A percentile compares a stretch with the other conserved stretches of the same genome.
phyloP scores from a whole-genome alignment of 2,888 invertebrate genomes.

The Lycocerus yunnanus region DNA sequence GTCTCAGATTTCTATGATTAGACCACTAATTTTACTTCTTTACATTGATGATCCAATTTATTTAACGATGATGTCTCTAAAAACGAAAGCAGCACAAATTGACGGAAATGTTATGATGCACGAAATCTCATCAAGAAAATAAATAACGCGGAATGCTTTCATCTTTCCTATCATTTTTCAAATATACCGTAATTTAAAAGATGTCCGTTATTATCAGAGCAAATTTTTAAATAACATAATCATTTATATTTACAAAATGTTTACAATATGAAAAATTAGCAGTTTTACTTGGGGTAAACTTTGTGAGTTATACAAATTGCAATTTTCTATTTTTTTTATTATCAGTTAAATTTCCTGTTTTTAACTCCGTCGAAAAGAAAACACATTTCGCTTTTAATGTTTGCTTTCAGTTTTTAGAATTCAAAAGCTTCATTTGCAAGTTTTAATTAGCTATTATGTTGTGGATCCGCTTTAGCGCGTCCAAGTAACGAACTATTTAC shows the following conservation, averaged over 20 bases:
- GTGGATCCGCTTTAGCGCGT: background rate
- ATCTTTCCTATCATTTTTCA: constrained; percentile 1
- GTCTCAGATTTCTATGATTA: constrained; percentile 35
- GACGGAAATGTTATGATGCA: constrained; percentile 2
- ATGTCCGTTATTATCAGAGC: background rate
- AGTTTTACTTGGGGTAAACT: background rate
- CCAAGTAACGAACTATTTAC: background rate
- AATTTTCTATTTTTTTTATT: background rate
- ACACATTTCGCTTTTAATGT: background rate
- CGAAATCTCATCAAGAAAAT: constrained; percentile 4
- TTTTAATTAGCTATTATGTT: background rate
- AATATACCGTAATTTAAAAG: background rate
- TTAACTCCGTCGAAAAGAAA: background rate
- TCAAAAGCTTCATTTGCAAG: background rate
- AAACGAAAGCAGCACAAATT: background rate
- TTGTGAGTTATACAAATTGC: background rate
- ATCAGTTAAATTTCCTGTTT: background rate
- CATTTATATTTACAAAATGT: background rate
- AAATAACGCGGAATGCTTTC: constrained; percentile 1
- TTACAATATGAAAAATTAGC: background rate
- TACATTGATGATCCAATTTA: constrained; percentile 34
- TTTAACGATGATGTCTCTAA: constrained; percentile 9
- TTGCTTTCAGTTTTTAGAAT: background rate
- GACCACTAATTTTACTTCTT: constrained; percentile 35
- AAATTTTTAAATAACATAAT: background rate